phyloP scores from a whole-genome alignment of 2,797 vertebrate genomes.

The Erithacus rubecula region DNA sequence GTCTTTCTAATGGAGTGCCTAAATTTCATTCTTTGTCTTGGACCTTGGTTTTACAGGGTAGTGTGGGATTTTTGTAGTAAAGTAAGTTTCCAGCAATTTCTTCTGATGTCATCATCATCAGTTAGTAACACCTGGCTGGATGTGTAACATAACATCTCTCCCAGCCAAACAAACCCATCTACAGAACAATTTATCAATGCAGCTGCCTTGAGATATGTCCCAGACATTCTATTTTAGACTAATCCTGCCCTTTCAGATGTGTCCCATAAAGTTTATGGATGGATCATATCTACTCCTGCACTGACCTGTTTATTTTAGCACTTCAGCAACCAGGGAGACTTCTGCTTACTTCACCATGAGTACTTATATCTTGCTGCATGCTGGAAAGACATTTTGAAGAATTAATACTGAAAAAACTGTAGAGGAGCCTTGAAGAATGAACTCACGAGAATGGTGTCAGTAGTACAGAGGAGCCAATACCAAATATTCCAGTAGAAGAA shows the following conservation, averaged over 20 bases:
- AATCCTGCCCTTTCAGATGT: not conserved
- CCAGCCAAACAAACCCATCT: constrained; percentile 1
- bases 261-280: constrained; percentile 9
- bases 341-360: constrained; percentile 39
- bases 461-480: constrained; percentile 8
- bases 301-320: constrained; percentile 57
- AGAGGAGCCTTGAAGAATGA: constrained; percentile 1
- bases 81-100: constrained; percentile 25
- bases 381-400: constrained; percentile 39
- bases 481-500: not conserved
- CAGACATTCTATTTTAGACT: constrained; percentile 42
- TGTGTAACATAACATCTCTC: constrained; percentile 13
- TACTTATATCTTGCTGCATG: not conserved
- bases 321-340: constrained; percentile 22
- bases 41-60: not conserved
- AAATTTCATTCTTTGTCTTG: constrained; percentile 7
- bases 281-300: constrained; percentile 5
- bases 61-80: not conserved
- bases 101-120: constrained; percentile 11
- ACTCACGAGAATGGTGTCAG: not conserved
- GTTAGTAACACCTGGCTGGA: constrained; percentile 18
- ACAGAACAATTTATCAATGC: constrained; percentile 14
- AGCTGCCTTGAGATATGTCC: constrained; percentile 2
- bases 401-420: constrained; percentile 32
- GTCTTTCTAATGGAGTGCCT: constrained; percentile 19